phyloP scores from a whole-genome alignment of 1,140 invertebrate genomes.

The Venturia canescens region DNA sequence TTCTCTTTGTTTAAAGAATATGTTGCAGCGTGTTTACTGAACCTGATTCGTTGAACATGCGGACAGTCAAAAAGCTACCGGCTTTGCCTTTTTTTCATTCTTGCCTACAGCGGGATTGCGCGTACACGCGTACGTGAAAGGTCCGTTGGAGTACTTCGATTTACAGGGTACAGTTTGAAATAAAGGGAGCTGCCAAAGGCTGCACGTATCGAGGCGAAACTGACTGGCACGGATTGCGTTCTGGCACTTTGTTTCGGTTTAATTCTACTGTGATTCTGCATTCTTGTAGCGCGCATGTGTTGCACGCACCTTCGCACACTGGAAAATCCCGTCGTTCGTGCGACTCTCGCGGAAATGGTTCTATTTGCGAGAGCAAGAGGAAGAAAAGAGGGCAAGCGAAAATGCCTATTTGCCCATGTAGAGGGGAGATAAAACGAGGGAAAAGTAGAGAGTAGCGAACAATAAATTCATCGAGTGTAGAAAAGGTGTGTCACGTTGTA shows the following conservation, averaged over 20 bases:
- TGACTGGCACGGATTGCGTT: background rate
- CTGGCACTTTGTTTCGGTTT: constrained; percentile 7
- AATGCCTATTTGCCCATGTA: background rate
- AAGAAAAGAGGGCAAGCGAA: background rate
- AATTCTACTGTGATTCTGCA: background rate
- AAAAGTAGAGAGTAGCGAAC: background rate
- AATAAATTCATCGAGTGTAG: background rate
- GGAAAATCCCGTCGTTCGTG: background rate
- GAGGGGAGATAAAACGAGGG: background rate
- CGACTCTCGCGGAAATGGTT: background rate
- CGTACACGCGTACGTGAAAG: background rate
- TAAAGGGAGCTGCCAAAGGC: background rate
- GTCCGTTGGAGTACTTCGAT: background rate
- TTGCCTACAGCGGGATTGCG: too few relatives aligned
- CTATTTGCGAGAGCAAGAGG: background rate
- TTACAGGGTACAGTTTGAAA: background rate
- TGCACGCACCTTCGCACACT: background rate
- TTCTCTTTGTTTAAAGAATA: too few relatives aligned
- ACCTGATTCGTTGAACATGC: too few relatives aligned
- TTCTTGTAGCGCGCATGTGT: background rate
- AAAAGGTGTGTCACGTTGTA: background rate
- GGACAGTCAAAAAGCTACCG: too few relatives aligned
- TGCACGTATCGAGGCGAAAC: background rate
- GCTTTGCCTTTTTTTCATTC: too few relatives aligned
- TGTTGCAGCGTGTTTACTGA: too few relatives aligned